These are phyloP conservation scores for Eciton burchellii DNA, from an alignment of 1,140 invertebrate species.

Conservation along the genomic window DNA sequence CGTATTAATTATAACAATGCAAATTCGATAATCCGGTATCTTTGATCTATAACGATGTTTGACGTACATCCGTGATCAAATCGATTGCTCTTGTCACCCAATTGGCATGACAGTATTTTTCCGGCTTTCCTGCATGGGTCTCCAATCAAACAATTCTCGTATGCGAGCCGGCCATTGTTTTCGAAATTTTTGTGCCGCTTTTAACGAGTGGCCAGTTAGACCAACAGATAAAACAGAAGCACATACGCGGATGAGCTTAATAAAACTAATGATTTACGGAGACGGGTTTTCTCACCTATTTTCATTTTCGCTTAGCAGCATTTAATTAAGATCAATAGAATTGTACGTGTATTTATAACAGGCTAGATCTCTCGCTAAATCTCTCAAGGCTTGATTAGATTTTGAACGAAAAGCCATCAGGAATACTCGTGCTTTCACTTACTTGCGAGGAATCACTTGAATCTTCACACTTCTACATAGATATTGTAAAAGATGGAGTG, in stretches of 20 bases:
- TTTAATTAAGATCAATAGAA: conserved; percentile 70
- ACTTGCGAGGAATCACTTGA: not conserved
- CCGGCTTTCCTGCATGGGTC: conserved; percentile 26
- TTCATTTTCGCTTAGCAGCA: conserved; percentile 73
- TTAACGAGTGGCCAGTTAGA: conserved; percentile 79
- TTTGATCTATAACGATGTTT: conserved; percentile 45
- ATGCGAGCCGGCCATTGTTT: conserved; percentile 75
- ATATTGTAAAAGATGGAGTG: not conserved
- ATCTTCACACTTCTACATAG: not conserved
- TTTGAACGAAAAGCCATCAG: conserved; percentile 23
- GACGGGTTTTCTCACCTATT: conserved; percentile 65
- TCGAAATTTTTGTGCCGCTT: conserved; percentile 74
- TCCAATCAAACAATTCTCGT: conserved; percentile 50
- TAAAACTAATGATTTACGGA: conserved; percentile 84
- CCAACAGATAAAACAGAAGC: conserved; percentile 82
- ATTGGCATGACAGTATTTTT: conserved; percentile 68
- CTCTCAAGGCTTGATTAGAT: conserved; percentile 32
- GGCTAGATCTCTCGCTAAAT: conserved; percentile 35
- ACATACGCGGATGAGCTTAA: conserved; percentile 81
- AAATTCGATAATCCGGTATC: conserved; percentile 42
- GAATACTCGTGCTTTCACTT: not conserved
- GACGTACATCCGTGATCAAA: conserved; percentile 48
- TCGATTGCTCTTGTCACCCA: conserved; percentile 48
- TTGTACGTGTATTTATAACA: conserved; percentile 74
- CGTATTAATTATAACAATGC: conserved; percentile 16